Evolutionary conservation across 2,797 vertebrate genomes (phyloP).

Genomic region (Podargus strigoides): DNA sequence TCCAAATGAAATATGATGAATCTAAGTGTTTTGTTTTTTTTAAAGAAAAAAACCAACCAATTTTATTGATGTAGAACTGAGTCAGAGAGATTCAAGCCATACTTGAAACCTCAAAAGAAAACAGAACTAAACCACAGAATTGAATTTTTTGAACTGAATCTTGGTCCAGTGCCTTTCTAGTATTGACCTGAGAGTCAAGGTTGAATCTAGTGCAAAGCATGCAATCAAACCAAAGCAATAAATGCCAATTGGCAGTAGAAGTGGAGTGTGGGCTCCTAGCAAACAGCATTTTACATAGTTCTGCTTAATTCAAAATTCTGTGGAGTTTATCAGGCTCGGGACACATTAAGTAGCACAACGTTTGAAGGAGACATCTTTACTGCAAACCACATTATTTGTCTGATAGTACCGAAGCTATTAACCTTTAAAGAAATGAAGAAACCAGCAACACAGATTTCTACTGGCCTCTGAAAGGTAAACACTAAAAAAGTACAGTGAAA

Average conservation of each 20-base stretch:
- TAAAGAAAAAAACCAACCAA: neutral
- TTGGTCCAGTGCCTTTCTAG: neutral
- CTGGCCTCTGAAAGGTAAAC: neutral
- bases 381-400: neutral
- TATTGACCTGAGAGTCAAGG: neutral
- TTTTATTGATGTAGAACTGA: neutral
- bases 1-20: neutral
- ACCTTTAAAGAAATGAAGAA: neutral
- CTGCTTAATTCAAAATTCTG: neutral
- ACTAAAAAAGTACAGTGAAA: neutral
- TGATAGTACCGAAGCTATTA: neutral
- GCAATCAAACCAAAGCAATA: neutral
- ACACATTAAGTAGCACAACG: neutral
- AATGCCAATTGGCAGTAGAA: neutral
- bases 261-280: neutral
- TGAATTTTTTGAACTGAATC: neutral
- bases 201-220: neutral
- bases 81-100: neutral
- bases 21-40: neutral
- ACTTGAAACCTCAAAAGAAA: neutral
- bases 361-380: neutral
- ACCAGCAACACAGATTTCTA: neutral
- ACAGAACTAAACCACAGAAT: neutral
- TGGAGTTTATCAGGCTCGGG: neutral
- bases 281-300: neutral